Conservation (phyloP, 1,140 invertebrate species). For the Drosophila miranda region DNA sequence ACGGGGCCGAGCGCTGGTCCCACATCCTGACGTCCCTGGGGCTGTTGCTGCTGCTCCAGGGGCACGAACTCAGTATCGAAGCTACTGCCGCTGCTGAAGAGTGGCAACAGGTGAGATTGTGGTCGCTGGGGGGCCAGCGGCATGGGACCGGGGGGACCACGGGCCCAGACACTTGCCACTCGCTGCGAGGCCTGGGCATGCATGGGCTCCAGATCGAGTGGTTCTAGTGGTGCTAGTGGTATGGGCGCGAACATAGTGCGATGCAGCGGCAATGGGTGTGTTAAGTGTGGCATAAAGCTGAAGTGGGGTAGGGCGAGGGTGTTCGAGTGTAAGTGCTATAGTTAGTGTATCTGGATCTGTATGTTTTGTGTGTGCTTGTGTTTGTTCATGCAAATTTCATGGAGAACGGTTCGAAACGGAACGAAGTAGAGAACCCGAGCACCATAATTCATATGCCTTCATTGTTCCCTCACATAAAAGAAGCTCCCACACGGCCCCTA, state of each 20-base stretch:
- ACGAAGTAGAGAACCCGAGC: conserved; percentile 24
- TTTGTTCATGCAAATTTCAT: conserved; percentile 60
- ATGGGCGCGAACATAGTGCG: conserved; percentile 61
- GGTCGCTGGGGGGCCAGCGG: conserved; percentile 52
- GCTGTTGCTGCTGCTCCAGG: conserved; percentile 60
- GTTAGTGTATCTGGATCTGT: conserved; percentile 49
- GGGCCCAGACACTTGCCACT: conserved; percentile 59
- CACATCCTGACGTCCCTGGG: conserved; percentile 54
- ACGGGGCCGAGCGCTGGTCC: conserved; percentile 16
- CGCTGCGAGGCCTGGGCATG: conserved; percentile 68
- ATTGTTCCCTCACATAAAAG: conserved; percentile 69
- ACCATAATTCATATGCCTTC: conserved; percentile 73
- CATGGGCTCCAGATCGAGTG: conserved; percentile 61
- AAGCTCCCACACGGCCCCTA: conserved; percentile 33
- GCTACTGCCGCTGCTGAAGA: conserved; percentile 46
- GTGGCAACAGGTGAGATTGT: conserved; percentile 65
- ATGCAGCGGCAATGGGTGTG: conserved; percentile 72
- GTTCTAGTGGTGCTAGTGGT: conserved; percentile 59
- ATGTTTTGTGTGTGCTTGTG: conserved; percentile 18
- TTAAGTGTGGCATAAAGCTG: conserved; percentile 77
- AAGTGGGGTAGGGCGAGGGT: conserved; percentile 8
- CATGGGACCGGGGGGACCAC: conserved; percentile 31
- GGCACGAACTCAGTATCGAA: conserved; percentile 75
- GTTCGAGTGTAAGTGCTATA: conserved; percentile 29
- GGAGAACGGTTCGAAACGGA: conserved; percentile 38